phyloP scores from a whole-genome alignment of 2,888 invertebrate species.

The Augochlorella aurata region DNA sequence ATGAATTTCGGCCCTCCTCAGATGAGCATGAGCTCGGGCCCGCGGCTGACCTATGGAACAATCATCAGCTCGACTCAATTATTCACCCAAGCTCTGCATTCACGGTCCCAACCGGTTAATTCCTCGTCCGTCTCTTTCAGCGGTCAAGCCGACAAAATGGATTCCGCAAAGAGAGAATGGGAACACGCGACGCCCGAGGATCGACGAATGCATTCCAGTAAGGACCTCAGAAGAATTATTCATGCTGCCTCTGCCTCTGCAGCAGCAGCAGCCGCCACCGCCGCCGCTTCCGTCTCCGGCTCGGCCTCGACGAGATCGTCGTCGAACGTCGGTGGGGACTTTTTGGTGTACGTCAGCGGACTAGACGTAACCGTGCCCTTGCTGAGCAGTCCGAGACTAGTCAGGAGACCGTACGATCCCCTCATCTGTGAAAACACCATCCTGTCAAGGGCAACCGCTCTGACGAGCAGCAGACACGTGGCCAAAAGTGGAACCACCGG shows the following conservation, averaged over 20 bases:
- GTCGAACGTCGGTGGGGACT: conserved; percentile 60
- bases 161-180: conserved; percentile 79
- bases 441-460: conserved; percentile 77
- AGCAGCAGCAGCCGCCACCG: no score
- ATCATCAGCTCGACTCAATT: conserved; percentile 79
- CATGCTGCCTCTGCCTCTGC: conserved; percentile 61
- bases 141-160: conserved; percentile 71
- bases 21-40: conserved; percentile 79
- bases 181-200: conserved; percentile 78
- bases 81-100: conserved; percentile 79
- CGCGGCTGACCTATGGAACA: conserved; percentile 78
- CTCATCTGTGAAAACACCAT: conserved; percentile 81
- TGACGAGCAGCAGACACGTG: conserved; percentile 72
- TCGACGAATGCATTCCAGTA: conserved; percentile 74
- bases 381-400: conserved; percentile 76
- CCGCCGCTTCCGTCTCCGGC: background rate
- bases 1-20: conserved; percentile 81
- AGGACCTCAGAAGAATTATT: conserved; percentile 76
- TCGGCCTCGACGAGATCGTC: conserved; percentile 40
- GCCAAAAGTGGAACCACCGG: conserved; percentile 63
- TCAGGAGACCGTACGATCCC: conserved; percentile 79
- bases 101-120: conserved; percentile 63
- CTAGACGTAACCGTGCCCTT: conserved; percentile 76
- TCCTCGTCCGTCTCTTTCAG: conserved; percentile 33
- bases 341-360: conserved; percentile 74